Evolutionary conservation across 2,888 invertebrate genomes (phyloP), one percentile per base, ranked within the genome.

Genomic region (Dioctria linearis): DNA sequence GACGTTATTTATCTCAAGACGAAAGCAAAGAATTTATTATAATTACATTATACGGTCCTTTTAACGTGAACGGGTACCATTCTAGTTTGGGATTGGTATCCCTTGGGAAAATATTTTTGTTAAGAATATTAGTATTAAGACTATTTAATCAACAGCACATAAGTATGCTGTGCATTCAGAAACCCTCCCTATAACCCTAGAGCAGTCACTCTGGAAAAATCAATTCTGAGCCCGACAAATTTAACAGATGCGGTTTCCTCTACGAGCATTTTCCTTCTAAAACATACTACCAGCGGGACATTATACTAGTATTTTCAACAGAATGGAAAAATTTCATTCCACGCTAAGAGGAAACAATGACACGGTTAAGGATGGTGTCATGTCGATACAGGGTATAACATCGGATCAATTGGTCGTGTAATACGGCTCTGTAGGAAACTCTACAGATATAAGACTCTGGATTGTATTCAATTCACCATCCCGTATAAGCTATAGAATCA

Each of bases 401-500:
- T 59, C 59, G 73, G 59, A 75, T 75, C 73, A 75, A 75, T 75
- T 75, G 73, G 73, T 59, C 73, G 73, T 75, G 73, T 75, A 75
- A 75, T 59, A 42, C 73, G 59, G 9, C n/a, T 9, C 73, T 43
- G 59, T 59, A 59, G 59, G 43, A 13, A 59, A 75, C 73, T 49
- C 37, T 67, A 13, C 40, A 65, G 4, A 40, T 40, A 54, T 1
- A 54, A 25, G 2, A 25, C 25, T 2, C 25, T 25, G 25, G 0
- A 25, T 1, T 25, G 25, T 2, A 25, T 25, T 25, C 25, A 25
- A 25, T 25, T 25, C 25, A 25, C 25, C 25, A 25, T 25, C 2
- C 25, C 25, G 2, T 25, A 25, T 2, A 25, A 25, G 25, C 25
- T 25, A n/a, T 54, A n/a, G 54, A 11, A 54, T 2, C 11, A 8